These are phyloP conservation scores for Helicoverpa zea DNA, from an alignment of 1,140 invertebrate species.

Conservation along the genomic window DNA sequence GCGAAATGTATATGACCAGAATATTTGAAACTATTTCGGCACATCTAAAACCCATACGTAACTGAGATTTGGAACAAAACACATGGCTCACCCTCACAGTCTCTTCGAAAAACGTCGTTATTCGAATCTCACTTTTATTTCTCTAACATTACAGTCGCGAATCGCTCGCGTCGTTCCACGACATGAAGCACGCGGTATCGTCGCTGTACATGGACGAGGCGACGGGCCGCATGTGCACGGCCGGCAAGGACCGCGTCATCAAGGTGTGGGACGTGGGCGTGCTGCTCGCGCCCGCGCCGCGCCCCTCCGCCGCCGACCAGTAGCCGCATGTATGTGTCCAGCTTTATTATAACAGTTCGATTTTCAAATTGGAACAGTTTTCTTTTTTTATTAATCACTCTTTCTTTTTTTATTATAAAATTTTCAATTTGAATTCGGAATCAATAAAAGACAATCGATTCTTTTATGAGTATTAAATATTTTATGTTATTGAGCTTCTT, in stretches of 20 bases:
- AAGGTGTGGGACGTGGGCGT: conserved; percentile 93
- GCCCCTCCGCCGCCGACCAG: conserved; percentile 62
- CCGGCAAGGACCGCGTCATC: conserved; percentile 97
- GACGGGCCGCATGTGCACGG: conserved; percentile 94
- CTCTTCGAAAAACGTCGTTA: background rate
- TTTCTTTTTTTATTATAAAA: no score
- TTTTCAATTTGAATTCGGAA: no score
- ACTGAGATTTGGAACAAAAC: no score
- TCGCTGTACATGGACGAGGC: conserved; percentile 96
- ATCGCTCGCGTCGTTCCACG: conserved; percentile 97
- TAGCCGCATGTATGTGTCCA: conserved; percentile 20
- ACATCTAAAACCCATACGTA: no score
- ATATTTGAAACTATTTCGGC: no score
- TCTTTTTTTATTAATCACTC: no score
- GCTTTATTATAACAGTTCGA: background rate
- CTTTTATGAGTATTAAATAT: background rate
- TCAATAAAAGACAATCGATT: background rate
- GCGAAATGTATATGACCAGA: no score
- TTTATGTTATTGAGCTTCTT: conserved; percentile 14
- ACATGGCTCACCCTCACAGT: no score
- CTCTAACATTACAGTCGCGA: conserved; percentile 89
- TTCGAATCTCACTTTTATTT: background rate
- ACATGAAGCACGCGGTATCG: conserved; percentile 96
- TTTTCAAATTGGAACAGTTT: background rate
- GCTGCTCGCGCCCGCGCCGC: conserved; percentile 84